These are phyloP conservation scores for Drosophila rhopaloa DNA, from an alignment of 1,140 invertebrate species.

Conservation along the genomic window DNA sequence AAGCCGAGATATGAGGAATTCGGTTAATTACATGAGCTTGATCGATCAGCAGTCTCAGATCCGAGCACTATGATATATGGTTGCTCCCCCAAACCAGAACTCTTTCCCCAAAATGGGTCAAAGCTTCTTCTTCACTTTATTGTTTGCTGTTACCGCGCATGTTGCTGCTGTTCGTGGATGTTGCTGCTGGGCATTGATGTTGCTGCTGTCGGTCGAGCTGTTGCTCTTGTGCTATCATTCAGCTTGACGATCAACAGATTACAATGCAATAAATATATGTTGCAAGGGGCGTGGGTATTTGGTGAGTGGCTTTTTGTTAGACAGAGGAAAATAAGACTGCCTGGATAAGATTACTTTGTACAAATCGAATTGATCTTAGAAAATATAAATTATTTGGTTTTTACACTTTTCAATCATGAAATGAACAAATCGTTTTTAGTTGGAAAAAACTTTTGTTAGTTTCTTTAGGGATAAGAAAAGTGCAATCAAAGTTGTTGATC, in stretches of 20 bases:
- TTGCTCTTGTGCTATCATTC: neutral
- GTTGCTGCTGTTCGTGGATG: too few relatives aligned
- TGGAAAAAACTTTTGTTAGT: too few relatives aligned
- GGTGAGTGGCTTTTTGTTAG: neutral
- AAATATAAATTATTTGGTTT: too few relatives aligned
- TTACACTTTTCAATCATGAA: too few relatives aligned
- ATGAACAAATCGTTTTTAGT: too few relatives aligned
- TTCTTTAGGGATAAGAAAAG: too few relatives aligned
- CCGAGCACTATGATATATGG: slow-evolving; percentile 1
- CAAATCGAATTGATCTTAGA: too few relatives aligned
- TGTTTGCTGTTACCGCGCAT: neutral
- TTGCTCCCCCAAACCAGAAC: neutral
- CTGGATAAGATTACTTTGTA: too few relatives aligned
- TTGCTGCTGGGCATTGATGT: too few relatives aligned
- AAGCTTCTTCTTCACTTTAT: neutral
- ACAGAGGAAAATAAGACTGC: neutral
- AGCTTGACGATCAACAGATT: neutral
- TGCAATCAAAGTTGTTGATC: too few relatives aligned
- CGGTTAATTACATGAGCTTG: slow-evolving; percentile 25
- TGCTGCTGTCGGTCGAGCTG: neutral
- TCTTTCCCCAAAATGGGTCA: slow-evolving; percentile 29
- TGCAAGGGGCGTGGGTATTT: neutral
- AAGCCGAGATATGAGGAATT: slow-evolving; percentile 23
- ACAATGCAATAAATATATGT: slow-evolving; percentile 1
- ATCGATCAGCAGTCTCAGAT: slow-evolving; percentile 16